Evolutionary conservation across 2,113 vertebrate genomes (phyloP).

Genomic region (Apteryx owenii): DNA sequence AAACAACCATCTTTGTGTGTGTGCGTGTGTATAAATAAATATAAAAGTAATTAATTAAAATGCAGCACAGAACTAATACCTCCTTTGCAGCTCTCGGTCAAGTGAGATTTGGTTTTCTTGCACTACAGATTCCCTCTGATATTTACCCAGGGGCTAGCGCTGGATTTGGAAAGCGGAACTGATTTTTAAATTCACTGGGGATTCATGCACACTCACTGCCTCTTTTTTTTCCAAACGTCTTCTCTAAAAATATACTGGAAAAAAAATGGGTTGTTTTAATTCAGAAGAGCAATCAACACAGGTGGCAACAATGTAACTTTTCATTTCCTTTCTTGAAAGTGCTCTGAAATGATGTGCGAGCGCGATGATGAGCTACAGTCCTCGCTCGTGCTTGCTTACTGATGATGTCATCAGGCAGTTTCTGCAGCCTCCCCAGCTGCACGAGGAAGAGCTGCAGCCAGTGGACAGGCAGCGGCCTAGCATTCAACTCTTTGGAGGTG

Average conservation of each 20-base stretch:
- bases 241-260: neutral
- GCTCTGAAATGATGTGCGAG: conserved; percentile 38
- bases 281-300: conserved; percentile 43
- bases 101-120: neutral
- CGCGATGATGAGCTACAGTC: conserved; percentile 52
- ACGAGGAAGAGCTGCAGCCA: neutral
- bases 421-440: conserved; percentile 28
- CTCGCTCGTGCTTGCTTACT: conserved; percentile 2
- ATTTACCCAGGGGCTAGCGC: neutral
- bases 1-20: neutral
- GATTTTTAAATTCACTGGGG: neutral
- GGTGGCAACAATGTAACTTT: conserved; percentile 62
- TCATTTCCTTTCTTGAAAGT: conserved; percentile 67
- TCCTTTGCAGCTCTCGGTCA: neutral
- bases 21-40: neutral
- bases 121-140: neutral
- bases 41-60: neutral
- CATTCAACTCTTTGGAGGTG: conserved; percentile 5
- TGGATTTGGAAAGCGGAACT: neutral
- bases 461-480: conserved; percentile 27
- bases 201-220: neutral
- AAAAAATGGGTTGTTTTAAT: neutral
- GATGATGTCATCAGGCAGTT: conserved; percentile 48
- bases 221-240: neutral
- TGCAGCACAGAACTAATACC: neutral